phyloP scores from a whole-genome alignment of 1,140 invertebrate species.

The Sarcophaga bullata region DNA sequence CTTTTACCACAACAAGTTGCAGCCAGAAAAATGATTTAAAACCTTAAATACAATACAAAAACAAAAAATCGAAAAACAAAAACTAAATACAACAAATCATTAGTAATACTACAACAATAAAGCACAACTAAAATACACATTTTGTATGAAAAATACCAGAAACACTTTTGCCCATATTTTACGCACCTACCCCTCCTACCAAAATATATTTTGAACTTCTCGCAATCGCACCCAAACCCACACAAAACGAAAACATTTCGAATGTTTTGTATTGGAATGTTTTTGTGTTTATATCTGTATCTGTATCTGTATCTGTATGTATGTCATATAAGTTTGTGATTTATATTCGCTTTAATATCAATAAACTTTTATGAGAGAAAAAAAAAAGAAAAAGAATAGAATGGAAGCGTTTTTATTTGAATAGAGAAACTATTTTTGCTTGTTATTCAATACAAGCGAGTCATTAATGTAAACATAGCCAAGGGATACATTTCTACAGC shows the following conservation, averaged over 20 bases:
- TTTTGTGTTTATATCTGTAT: not conserved
- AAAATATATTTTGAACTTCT: not conserved
- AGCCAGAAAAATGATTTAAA: conserved; percentile 15
- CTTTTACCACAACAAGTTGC: not conserved
- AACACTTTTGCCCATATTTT: not conserved
- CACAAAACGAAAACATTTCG: not conserved
- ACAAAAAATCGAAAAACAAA: not conserved
- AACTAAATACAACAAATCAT: not conserved
- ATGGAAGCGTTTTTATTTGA: not conserved
- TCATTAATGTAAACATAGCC: too few species aligned
- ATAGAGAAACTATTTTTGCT: conserved; percentile 2
- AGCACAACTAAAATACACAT: not conserved
- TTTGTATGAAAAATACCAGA: not conserved
- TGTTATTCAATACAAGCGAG: not conserved
- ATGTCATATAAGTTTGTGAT: not conserved
- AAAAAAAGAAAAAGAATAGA: too few species aligned
- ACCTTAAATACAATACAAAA: not conserved
- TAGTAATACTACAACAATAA: not conserved
- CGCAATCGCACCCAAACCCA: not conserved
- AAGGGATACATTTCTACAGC: too few species aligned
- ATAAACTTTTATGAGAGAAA: not conserved
- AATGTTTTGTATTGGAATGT: not conserved
- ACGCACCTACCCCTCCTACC: not conserved
- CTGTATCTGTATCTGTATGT: not conserved
- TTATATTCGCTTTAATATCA: not conserved